These are phyloP conservation scores for Megathymus violae DNA, from an alignment of 1,140 invertebrate genomes.

Conservation along the genomic window DNA sequence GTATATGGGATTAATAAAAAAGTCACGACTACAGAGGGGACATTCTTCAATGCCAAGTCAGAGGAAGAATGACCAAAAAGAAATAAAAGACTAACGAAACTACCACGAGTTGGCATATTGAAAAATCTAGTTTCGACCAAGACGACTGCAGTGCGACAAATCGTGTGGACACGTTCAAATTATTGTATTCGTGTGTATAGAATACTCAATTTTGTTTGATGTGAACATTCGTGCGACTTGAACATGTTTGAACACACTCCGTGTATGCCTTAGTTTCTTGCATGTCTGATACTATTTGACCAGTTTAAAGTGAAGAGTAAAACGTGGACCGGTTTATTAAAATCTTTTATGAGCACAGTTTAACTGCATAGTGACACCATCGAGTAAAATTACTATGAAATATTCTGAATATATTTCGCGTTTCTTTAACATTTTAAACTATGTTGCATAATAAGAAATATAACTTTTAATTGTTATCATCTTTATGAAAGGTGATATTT, in stretches of 20 bases:
- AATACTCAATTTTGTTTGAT: slow-evolving; percentile 67
- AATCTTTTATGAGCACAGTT: no score
- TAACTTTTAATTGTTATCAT: no score
- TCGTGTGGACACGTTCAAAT: slow-evolving; percentile 71
- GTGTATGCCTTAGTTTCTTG: slow-evolving; percentile 44
- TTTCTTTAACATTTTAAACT: no score
- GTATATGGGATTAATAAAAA: slow-evolving; percentile 35
- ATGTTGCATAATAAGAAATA: no score
- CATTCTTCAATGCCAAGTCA: slow-evolving; percentile 35
- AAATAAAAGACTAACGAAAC: slow-evolving; percentile 46
- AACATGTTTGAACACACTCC: slow-evolving; percentile 48
- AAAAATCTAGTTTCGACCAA: slow-evolving; percentile 49
- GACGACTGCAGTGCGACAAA: slow-evolving; percentile 70
- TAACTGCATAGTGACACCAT: no score
- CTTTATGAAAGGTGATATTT: no score
- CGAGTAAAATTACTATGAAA: no score
- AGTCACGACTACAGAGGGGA: slow-evolving; percentile 24
- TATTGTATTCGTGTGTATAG: slow-evolving; percentile 69
- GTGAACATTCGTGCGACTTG: slow-evolving; percentile 45
- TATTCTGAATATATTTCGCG: no score
- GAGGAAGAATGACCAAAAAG: slow-evolving; percentile 44
- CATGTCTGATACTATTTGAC: slow-evolving; percentile 46
- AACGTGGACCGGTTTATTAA: not conserved
- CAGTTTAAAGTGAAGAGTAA: slow-evolving; percentile 44
- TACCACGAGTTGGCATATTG: slow-evolving; percentile 54